These are phyloP conservation scores for Tuta absoluta DNA, from an alignment of 2,888 invertebrate species.

Conservation along the genomic window DNA sequence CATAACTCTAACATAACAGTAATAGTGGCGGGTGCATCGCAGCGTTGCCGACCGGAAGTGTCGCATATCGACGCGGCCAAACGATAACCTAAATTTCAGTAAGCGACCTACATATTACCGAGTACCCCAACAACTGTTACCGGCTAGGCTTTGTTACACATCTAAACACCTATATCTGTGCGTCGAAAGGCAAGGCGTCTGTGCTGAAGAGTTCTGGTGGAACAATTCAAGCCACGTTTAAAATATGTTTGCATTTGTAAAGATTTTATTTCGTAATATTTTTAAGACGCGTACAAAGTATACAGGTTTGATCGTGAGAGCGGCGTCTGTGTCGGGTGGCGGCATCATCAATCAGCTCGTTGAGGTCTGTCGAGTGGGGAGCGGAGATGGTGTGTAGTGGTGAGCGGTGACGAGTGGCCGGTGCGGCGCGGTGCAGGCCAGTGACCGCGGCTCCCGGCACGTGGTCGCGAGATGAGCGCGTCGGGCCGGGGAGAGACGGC, in stretches of 20 bases:
- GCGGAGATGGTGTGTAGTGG: background rate
- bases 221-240: too few relatives aligned
- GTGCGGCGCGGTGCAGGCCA: slow-evolving; percentile 55
- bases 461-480: slow-evolving; percentile 79
- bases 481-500: slow-evolving; percentile 77
- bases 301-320: background rate
- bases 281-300: background rate
- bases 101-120: slow-evolving; percentile 75
- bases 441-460: slow-evolving; percentile 72
- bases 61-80: slow-evolving; percentile 74
- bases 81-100: slow-evolving; percentile 78
- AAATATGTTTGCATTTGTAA: background rate
- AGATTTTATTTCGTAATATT: background rate
- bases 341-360: slow-evolving; percentile 33
- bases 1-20: slow-evolving; percentile 58
- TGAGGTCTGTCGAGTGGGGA: slow-evolving; percentile 6
- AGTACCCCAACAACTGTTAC: slow-evolving; percentile 50
- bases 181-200: slow-evolving; percentile 43
- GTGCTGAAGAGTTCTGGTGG: slow-evolving; percentile 37
- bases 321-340: slow-evolving; percentile 6
- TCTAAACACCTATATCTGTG: slow-evolving; percentile 46
- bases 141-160: slow-evolving; percentile 51
- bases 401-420: slow-evolving; percentile 31
- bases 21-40: slow-evolving; percentile 65
- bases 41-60: slow-evolving; percentile 67